Evolutionary conservation across 2,888 invertebrate species (phyloP), one percentile per base, ranked within the genome.

Genomic region (Tetragnatha montana): DNA sequence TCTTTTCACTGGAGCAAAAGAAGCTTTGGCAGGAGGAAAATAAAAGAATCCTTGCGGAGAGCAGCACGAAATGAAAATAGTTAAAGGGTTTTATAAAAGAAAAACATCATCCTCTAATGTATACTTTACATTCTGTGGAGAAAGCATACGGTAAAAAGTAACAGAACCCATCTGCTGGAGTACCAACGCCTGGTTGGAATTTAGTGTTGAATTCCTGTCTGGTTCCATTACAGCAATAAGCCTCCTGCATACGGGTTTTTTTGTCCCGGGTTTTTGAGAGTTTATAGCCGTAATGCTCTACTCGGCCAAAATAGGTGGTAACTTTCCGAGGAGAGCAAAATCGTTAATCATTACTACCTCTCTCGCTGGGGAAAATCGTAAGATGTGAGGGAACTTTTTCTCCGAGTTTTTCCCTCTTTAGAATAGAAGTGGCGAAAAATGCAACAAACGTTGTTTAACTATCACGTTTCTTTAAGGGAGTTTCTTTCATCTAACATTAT

Each of bases 361-460:
- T 84, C 50, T 50, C 49, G 22, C 19, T 4, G 74, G 47, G 8
- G 70, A 81, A 81, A 89, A 89, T 85, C 80, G 81, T 81, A 81
- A 70, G 73, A 80, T 22, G 47, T 50, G 50, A 50, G 51, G 35
- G 60, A 19, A 74, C 68, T 35, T 22, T 68, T 22, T 47, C 14
- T 68, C 35, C 35, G 49, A 73, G 51, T 8, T 12, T 74, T 81
- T 78, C 78, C 68, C 49, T 6, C 21, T 21, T 85, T 10, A 70
- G 78, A 78, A 85, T 85, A 35, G 49, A 19, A 75, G 71, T 19
- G 73, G 60, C 10, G 51, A 60, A 49, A 50, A 84, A 69, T 50
- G 84, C 84, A 89, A 89, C 89, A 89, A 85, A 84, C 70, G 89
- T 84, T 85, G 74, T 81, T 83, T 83, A n/a, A n/a, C n/a, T n/a